Base-by-base conservation (phyloP, 1,140 invertebrate genomes). In the Drosophila leontia region DNA sequence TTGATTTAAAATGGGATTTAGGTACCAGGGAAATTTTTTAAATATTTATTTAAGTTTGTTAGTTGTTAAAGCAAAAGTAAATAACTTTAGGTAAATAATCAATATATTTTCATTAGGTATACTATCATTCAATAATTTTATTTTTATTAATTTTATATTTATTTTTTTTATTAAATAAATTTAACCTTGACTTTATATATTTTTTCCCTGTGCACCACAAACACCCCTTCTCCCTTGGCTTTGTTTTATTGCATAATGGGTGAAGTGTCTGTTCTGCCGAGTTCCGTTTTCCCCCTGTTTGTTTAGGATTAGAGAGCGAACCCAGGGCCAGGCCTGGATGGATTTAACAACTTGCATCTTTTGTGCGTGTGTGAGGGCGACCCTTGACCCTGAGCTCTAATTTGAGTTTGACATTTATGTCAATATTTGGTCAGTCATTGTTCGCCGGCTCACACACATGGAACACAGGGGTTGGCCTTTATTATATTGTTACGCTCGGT, bases 371-470 rank as follows among this genome's bases (percentile, higher is more conserved):
- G 61, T 56, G 61, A 68, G 69, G 42, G 32, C 51, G 83, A 91
- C 84, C 88, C 88, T 91, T 91, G 88, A 91, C 88, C 88, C 88
- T 91, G 88, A 85, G 84, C 81, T 88, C 88, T 91, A 91, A 91
- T 91, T 90, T 91, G 85, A 90, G 85, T 90, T 91, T 91, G 88
- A 91, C 88, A 91, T 84, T 91, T 91, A 91, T 91, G 88, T 91
- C 88, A 91, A 91, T 91, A 91, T 91, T 91, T 91, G 88, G 88
- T 80, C 84, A 91, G 83, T 91, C 83, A 91, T 91, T 91, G 88
- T 91, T 91, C 85, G 81, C 80, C 55, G 37, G 37, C 50, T 37
- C 58, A 50, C 57, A 63, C 53, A 65, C 19, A 45, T 50, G 60
- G 51, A 13, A 53, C 37, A 41, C 15, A 17, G 45, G 56, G 41